Evolutionary conservation across 2,113 vertebrate species (phyloP), one percentile per base, ranked within the genome.

Genomic region (Pomatostomus ruficeps): DNA sequence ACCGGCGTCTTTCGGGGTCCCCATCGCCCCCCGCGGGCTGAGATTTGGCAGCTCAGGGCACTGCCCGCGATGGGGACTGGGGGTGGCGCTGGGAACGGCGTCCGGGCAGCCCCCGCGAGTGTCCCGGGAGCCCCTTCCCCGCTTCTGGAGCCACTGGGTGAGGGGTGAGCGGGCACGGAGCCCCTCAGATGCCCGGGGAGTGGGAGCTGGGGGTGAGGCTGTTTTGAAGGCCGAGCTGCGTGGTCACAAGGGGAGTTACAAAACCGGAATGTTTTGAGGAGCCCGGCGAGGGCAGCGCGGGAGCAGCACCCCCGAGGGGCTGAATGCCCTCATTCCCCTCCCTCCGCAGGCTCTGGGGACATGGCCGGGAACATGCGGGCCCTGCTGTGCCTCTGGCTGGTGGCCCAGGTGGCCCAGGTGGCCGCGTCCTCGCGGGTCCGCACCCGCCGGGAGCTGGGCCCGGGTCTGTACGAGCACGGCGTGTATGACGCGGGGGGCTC

Each of bases 401-500:
- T 97, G 94, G 77, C 97, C 85, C 82, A 72, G 96, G 90, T 78
- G 91, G 89, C 97, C 66, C 79, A 49, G 96, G 91, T 83, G 92
- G 89, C 97, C 63, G n/a, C n/a, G 82, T 75, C 71, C 8, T 61
- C 40, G 18, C 89, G 79, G 33, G 48, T 84, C 2, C 98, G 98
- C 4, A 92, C 72, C 36, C 98, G 98, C 55, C 96, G 98, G 77
- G 98, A 99, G 52, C 97, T 99, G 19, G 97, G 97, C 1, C 98
- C 98, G 1, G 98, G 98, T 0, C 92, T 99, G 79, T 99, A 99
- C 51, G 85, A 97, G 43, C 97, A 97, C 2, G 99, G 99, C 26
- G 99, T 99, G 79, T 98, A 98, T 77, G 99, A 99, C 28, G 99
- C 99, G 0, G 96, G 91, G 0, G 99, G 99, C 46, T 98, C 98